Conservation (phyloP, 1,140 invertebrate genomes). For the Diorhabda carinulata region DNA sequence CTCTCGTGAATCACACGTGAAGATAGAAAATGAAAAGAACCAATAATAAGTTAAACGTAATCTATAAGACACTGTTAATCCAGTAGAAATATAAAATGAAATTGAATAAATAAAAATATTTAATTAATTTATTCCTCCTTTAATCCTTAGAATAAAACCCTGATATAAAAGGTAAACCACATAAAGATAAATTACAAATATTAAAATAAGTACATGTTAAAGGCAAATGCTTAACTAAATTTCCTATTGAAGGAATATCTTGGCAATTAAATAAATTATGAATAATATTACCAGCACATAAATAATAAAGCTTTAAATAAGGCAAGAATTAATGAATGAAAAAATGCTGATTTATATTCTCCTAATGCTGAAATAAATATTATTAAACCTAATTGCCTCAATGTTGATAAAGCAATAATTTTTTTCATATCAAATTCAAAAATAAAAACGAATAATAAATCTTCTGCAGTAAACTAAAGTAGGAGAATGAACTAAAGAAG, state of each 20-base stretch:
- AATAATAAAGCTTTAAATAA: conserved; percentile 64
- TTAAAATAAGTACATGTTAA: conserved; percentile 51
- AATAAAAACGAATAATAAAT: conserved; percentile 64
- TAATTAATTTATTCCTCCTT: conserved; percentile 50
- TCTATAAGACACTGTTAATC: conserved; percentile 55
- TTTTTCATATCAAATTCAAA: conserved; percentile 64
- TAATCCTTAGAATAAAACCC: conserved; percentile 65
- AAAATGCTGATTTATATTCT: conserved; percentile 53
- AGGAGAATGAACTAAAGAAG: conserved; percentile 70
- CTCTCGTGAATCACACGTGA: conserved; percentile 50
- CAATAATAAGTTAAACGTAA: conserved; percentile 56
- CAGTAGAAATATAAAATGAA: conserved; percentile 51
- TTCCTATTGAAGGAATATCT: conserved; percentile 59
- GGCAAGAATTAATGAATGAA: conserved; percentile 60
- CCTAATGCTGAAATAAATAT: conserved; percentile 55
- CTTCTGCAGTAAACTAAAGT: conserved; percentile 66
- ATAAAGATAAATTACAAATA: conserved; percentile 53
- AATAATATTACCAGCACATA: conserved; percentile 59
- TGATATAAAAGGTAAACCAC: conserved; percentile 56
- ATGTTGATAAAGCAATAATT: conserved; percentile 68
- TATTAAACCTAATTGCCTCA: conserved; percentile 66
- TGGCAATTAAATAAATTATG: conserved; percentile 57
- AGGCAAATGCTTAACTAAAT: conserved; percentile 46
- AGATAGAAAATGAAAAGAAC: conserved; percentile 49
- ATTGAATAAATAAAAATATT: conserved; percentile 53